A percentile compares a stretch with the other conserved stretches of the same genome.
Evolutionary conservation across 2,888 invertebrate genomes (phyloP).

Genomic region (Podabrus alpinus): DNA sequence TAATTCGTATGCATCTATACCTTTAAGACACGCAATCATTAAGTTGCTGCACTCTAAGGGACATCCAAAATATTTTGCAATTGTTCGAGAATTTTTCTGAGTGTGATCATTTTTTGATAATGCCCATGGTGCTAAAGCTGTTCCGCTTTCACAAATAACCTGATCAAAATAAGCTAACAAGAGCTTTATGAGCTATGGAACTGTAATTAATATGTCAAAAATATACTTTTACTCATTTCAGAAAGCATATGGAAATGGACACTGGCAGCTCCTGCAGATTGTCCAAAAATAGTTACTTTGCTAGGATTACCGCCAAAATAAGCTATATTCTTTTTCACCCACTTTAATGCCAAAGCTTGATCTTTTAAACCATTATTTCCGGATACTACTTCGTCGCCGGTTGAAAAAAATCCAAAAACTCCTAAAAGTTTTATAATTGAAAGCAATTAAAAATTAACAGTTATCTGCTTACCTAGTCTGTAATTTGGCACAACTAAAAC

Average conservation of each 20-base stretch:
- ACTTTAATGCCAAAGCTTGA: not conserved
- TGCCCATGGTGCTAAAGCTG: not conserved
- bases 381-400: not conserved
- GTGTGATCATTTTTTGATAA: not conserved
- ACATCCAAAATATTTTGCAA: not conserved
- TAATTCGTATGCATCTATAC: not conserved
- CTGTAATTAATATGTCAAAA: not conserved
- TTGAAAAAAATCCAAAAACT: not conserved
- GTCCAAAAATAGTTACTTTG: not conserved
- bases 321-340: not conserved
- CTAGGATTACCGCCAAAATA: not conserved
- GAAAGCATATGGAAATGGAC: not conserved
- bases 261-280: not conserved
- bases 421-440: not conserved
- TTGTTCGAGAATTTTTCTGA: not conserved
- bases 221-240: not conserved
- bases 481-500: slow-evolving; percentile 72
- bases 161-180: not conserved
- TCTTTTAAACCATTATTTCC: not conserved
- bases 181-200: not conserved
- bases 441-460: not conserved
- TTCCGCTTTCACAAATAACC: not conserved
- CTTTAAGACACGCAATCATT: not conserved
- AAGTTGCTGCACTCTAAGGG: not conserved
- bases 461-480: slow-evolving; percentile 60